Evolutionary conservation across 1,140 invertebrate species (phyloP).

Genomic region (Magallana gigas): DNA sequence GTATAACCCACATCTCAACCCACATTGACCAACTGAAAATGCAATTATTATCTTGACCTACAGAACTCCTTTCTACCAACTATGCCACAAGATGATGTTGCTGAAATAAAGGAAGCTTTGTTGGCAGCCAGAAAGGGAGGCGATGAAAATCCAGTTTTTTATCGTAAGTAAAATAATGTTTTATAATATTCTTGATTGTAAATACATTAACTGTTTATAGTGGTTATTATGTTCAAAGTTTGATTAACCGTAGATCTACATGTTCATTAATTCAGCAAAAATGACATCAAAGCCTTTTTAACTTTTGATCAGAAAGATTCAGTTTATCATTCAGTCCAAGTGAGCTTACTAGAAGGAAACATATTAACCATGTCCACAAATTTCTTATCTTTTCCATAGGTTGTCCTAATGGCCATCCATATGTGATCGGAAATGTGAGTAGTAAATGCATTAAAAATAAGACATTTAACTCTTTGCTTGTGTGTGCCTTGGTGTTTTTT

Average conservation of each 20-base stretch:
- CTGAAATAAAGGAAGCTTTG: slow-evolving; percentile 64
- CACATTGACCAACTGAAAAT: neutral
- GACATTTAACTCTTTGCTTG: neutral
- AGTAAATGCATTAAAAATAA: neutral
- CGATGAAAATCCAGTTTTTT: slow-evolving; percentile 62
- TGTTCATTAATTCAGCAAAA: too few species aligned
- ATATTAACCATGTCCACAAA: too few species aligned
- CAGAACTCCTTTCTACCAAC: slow-evolving; percentile 61
- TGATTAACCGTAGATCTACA: too few species aligned
- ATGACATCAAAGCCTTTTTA: too few species aligned
- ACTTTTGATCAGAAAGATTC: too few species aligned
- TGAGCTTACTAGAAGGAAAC: too few species aligned
- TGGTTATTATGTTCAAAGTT: too few species aligned
- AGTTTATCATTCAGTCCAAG: too few species aligned
- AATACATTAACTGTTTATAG: too few species aligned
- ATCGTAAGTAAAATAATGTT: slow-evolving; percentile 53
- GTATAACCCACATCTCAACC: too few species aligned
- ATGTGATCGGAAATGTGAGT: slow-evolving; percentile 75
- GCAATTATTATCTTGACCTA: neutral
- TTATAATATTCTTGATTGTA: too few species aligned
- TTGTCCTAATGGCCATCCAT: slow-evolving; percentile 75
- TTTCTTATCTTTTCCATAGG: slow-evolving; percentile 57
- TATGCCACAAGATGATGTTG: slow-evolving; percentile 68
- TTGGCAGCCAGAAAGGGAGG: slow-evolving; percentile 52
- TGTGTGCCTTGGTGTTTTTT: neutral